Percentiles rank a stretch among this genome's conserved stretches.
phyloP scores from a whole-genome alignment of 2,797 vertebrate species.

The Choloepus didactylus region DNA sequence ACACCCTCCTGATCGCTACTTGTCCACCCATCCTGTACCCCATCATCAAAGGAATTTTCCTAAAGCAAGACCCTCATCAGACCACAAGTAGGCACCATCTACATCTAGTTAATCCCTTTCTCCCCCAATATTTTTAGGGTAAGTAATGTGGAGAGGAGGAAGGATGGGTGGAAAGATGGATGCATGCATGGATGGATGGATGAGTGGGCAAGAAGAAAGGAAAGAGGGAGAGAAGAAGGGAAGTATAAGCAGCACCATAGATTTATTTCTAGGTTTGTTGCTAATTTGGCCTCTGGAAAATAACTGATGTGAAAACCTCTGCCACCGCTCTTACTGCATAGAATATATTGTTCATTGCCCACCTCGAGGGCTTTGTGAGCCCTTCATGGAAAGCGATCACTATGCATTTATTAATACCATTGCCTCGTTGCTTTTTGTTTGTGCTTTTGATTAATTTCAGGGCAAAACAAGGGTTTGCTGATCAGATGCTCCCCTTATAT shows the following conservation, averaged over 20 bases:
- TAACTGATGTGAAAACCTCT: background rate
- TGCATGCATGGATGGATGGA: no score
- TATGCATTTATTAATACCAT: background rate
- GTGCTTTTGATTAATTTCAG: slow-evolving; percentile 11
- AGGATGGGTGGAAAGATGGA: background rate
- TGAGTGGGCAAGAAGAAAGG: background rate
- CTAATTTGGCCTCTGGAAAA: slow-evolving; percentile 9
- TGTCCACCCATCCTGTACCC: background rate
- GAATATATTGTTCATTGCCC: background rate
- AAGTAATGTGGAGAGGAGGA: background rate
- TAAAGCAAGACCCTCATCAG: background rate
- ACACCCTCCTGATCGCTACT: background rate
- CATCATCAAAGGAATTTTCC: background rate
- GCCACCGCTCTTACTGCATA: background rate
- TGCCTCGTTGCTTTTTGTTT: background rate
- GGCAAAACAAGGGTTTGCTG: background rate
- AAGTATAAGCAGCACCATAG: background rate
- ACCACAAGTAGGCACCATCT: background rate
- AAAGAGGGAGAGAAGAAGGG: background rate
- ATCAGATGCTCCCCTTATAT: background rate
- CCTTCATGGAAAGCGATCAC: background rate
- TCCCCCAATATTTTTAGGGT: background rate
- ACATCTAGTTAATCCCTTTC: background rate
- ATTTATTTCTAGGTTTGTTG: background rate
- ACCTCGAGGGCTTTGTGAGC: background rate